Base-by-base conservation (phyloP, 2,113 vertebrate genomes). In the Spermophilus dauricus region DNA sequence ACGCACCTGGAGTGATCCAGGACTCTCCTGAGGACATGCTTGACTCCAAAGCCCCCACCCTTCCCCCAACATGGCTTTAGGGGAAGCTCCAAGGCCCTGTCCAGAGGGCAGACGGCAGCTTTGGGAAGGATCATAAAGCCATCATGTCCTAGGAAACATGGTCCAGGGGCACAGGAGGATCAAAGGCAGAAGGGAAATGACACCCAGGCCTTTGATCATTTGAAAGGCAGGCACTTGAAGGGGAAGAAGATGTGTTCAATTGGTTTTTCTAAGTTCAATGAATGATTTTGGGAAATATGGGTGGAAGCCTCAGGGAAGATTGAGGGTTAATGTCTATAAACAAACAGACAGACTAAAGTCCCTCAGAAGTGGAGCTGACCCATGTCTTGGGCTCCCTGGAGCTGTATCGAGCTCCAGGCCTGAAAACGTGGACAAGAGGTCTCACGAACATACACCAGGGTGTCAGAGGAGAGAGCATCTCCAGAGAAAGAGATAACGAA, bases 181-280 rank as follows among this genome's bases (percentile, higher is more conserved):
- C 28, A 32, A 82, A 85, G 20, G 28, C 32, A 26, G 73, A 75
- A 20, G 53, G 22, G 9, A 45, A 70, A 86, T 0, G 2, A 18
- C 34, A 14, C 10, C 0, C 0, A 1, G 2, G 12, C n/a, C 76
- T 73, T 42, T 67, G 70, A 61, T 24, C 6, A 22, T 8, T 10
- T 72, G 34, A 12, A 53, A 42, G 39, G 28, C 8, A 24, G 39
- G 13, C 30, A 16, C 4, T 56, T 56, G 53, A 56, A 56, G 39
- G 42, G 65, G 42, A 45, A 45, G 61, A 16, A 77, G 10, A 61
- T 45, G 28, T 2, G 8, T 9, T 20, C 56, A 34, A 2, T 28
- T 5, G 30, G 12, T 20, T 34, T 39, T 1, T 34, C 22, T 24
- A 51, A 77, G 26, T 20, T 37, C 24, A 56, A 65, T 9, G 45